Conservation (phyloP, 1,140 invertebrate species). For the Gonatopus flavifemur region DNA sequence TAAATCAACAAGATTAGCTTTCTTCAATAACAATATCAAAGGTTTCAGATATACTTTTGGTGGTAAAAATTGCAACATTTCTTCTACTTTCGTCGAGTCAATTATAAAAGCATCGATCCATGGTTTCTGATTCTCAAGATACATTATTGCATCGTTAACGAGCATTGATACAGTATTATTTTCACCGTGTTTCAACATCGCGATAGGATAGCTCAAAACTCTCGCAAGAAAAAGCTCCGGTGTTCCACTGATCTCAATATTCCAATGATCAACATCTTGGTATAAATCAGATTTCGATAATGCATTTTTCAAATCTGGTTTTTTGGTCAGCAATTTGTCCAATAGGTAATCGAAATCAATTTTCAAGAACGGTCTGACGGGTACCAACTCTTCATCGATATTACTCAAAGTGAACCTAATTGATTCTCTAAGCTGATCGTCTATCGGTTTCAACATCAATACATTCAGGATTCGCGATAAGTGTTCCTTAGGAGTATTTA, state of each 20-base stretch:
- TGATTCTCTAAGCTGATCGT: neutral
- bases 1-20: slow-evolving; percentile 9
- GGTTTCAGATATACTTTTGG: slow-evolving; percentile 1
- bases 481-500: neutral
- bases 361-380: slow-evolving; percentile 3
- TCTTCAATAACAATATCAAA: slow-evolving; percentile 9
- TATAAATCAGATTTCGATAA: slow-evolving; percentile 3
- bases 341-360: slow-evolving; percentile 15
- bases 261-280: slow-evolving; percentile 10
- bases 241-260: slow-evolving; percentile 7
- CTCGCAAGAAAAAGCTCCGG: slow-evolving; percentile 13
- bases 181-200: neutral
- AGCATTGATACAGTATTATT: neutral
- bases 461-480: slow-evolving; percentile 4
- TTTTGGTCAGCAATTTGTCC: slow-evolving; percentile 1
- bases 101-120: too few species aligned
- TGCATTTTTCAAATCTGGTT: neutral
- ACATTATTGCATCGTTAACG: neutral
- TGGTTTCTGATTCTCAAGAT: slow-evolving; percentile 6
- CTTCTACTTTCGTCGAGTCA: too few species aligned
- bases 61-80: slow-evolving; percentile 12
- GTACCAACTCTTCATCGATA: slow-evolving; percentile 8
- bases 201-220: slow-evolving; percentile 9
- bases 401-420: slow-evolving; percentile 8
- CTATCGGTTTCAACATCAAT: neutral